Evolutionary conservation across 2,113 vertebrate species (phyloP), one percentile per base, ranked within the genome.

Genomic region (Bufo bufo): DNA sequence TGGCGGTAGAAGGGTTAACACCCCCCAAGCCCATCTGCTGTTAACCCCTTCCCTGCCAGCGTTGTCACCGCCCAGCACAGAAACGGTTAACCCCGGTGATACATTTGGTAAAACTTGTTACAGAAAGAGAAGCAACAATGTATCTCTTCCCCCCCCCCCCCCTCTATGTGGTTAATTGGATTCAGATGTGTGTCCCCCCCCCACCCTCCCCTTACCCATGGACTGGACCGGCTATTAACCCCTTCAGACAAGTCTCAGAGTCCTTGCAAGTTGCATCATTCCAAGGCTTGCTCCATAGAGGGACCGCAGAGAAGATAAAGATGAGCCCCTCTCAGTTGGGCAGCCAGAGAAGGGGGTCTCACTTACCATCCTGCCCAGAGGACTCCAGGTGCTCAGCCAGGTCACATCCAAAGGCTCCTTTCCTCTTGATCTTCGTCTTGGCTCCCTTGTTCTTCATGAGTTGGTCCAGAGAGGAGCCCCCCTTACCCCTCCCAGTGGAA

Each of bases 371-470:
- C 91, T 99, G 97, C 95, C 97, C 98, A 47, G 98, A 97, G 92
- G 86, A 97, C 92, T 98, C 97, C 87, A 99, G 96, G 93, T 99
- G 96, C 90, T 99, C 98, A 87, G 91, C 97, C 95, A 99, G 94
- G 96, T 99, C 98, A 89, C 98, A 99, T 95, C 98, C 97, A 90
- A 99, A 99, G 5, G 95, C 97, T 94, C 97, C 97, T 95, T 98
- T 99, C 93, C 97, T 97, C 94, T 97, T 98, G 92, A 95, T 93
- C 94, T 98, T 99, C 95, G 96, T 96, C 94, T 99, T 99, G 87
- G 96, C 96, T 92, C 96, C 96, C 96, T 99, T 99, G 96, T 99
- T 99, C 98, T 98, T 99, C 98, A 99, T 99, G 96, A 97, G 97
- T 95, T 95, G 94, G 94, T 94, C 93, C 95, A 94, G 87, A 94